Conservation (phyloP, 1,140 invertebrate genomes). For the Ceratina australensis region DNA sequence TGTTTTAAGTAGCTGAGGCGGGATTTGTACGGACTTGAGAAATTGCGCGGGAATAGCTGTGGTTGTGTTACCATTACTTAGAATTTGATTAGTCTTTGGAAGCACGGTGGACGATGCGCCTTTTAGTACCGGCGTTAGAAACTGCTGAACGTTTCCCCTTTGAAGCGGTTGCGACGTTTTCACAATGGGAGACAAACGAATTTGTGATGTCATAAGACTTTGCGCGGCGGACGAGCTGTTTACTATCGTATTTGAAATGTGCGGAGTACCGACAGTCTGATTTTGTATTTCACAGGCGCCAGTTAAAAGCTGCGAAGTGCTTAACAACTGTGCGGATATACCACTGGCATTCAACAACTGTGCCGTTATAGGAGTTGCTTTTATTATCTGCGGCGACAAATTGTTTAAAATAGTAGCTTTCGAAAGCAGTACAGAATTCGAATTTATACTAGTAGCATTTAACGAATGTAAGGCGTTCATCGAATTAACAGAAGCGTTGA, state of each 20-base stretch:
- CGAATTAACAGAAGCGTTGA: constrained; percentile 39
- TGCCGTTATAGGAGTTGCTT: constrained; percentile 61
- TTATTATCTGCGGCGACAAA: constrained; percentile 65
- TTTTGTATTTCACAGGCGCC: constrained; percentile 50
- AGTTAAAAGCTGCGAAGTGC: constrained; percentile 61
- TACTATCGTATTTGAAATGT: constrained; percentile 56
- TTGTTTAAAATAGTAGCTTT: constrained; percentile 69
- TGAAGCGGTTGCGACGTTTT: constrained; percentile 57
- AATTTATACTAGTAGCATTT: constrained; percentile 41
- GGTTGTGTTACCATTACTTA: constrained; percentile 51
- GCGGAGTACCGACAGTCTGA: constrained; percentile 40
- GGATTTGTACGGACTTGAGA: constrained; percentile 68
- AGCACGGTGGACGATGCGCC: constrained; percentile 29
- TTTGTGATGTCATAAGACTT: constrained; percentile 57
- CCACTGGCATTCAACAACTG: constrained; percentile 67
- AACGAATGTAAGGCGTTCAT: constrained; percentile 42
- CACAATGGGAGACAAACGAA: constrained; percentile 57
- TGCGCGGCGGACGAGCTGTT: constrained; percentile 54
- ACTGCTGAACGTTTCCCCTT: constrained; percentile 60
- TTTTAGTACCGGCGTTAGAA: constrained; percentile 63
- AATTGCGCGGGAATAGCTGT: constrained; percentile 46
- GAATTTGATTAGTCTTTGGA: constrained; percentile 56
- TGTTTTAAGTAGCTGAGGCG: constrained; percentile 64
- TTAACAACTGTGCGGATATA: constrained; percentile 66
- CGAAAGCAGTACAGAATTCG: constrained; percentile 69